Percentiles rank a stretch among this genome's conserved stretches.
Conservation (phyloP, 2,113 vertebrate genomes). For the Axis porcinus region DNA sequence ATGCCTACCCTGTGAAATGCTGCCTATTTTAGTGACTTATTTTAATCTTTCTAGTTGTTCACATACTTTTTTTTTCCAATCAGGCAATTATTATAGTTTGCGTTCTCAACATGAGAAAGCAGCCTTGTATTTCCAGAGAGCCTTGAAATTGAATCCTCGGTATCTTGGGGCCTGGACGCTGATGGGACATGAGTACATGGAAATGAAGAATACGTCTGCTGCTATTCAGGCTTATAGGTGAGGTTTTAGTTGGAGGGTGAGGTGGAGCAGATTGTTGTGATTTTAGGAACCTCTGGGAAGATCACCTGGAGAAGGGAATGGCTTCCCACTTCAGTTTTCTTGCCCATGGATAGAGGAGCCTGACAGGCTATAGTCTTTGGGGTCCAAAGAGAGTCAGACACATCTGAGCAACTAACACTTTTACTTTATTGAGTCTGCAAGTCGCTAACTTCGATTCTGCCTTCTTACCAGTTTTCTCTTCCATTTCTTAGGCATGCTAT, state of each 20-base stretch:
- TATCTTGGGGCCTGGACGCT: constrained; percentile 98
- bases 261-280: too few species aligned
- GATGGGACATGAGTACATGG: constrained; percentile 99
- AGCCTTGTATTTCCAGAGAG: constrained; percentile 98
- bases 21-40: neutral
- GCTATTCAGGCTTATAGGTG: constrained; percentile 97
- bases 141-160: constrained; percentile 96
- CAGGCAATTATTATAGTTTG: constrained; percentile 98
- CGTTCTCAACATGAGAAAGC: constrained; percentile 99
- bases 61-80: constrained; percentile 57
- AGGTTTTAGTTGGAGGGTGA: neutral
- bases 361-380: neutral
- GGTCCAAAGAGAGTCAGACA: neutral
- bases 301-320: neutral
- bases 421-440: neutral
- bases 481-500: constrained; percentile 91
- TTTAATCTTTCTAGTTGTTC: constrained; percentile 6
- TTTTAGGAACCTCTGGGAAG: neutral
- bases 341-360: neutral
- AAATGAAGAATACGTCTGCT: constrained; percentile 99
- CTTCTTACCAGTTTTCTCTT: constrained; percentile 8
- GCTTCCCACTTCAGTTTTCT: neutral
- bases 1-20: neutral
- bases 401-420: neutral
- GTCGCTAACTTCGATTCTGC: neutral